phyloP scores from a whole-genome alignment of 2,113 vertebrate genomes.

The Atrichornis clamosus region DNA sequence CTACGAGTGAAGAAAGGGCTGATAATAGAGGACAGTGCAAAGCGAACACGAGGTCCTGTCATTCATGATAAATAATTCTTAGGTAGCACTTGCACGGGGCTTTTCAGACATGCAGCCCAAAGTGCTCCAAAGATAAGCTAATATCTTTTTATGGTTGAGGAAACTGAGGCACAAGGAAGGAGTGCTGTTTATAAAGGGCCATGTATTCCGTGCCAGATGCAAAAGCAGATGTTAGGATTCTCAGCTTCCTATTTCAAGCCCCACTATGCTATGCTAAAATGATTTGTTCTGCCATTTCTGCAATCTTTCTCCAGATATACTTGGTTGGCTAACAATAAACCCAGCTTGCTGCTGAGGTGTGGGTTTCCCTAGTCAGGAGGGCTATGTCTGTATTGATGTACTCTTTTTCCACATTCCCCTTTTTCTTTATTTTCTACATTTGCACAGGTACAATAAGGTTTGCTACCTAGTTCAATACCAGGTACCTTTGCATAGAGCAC shows the following conservation, averaged over 20 bases:
- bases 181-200: background rate
- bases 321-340: background rate
- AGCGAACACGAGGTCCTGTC: background rate
- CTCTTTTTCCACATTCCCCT: background rate
- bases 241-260: background rate
- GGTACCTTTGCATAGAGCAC: background rate
- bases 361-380: background rate
- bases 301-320: background rate
- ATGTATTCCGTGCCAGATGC: background rate
- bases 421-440: background rate
- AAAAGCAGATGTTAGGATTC: background rate
- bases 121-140: background rate
- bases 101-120: background rate
- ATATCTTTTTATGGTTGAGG: background rate
- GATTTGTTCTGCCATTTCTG: slow-evolving; percentile 1
- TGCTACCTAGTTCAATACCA: background rate
- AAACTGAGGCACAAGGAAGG: slow-evolving; percentile 38
- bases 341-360: background rate
- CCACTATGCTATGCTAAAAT: background rate
- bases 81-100: background rate
- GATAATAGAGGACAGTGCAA: background rate
- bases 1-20: background rate
- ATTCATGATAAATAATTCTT: slow-evolving; percentile 18
- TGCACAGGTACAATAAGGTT: background rate
- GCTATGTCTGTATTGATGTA: background rate